phyloP scores from a whole-genome alignment of 2,113 vertebrate species.

The Carassius gibelio region DNA sequence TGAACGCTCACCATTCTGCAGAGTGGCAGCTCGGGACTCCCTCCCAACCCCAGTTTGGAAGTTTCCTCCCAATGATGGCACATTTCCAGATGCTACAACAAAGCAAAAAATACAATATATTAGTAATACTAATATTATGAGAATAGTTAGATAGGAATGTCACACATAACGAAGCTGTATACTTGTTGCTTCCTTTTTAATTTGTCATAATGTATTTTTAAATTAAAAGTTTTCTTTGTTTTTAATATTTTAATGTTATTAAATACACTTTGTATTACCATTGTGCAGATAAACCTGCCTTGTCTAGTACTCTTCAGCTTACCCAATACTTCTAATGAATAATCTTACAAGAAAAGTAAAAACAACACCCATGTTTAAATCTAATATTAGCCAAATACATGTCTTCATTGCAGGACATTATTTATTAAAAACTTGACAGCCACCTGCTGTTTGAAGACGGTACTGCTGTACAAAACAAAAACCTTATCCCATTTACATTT shows the following conservation, averaged over 20 bases:
- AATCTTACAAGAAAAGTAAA: neutral
- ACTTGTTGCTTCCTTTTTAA: no score
- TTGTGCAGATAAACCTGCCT: neutral
- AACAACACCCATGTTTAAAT: neutral
- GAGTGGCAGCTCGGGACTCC: conserved; percentile 89
- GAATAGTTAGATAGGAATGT: no score
- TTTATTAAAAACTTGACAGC: neutral
- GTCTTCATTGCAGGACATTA: neutral
- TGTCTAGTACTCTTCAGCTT: neutral
- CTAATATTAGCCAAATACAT: neutral
- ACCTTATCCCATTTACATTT: neutral
- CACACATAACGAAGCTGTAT: neutral
- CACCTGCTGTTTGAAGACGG: neutral
- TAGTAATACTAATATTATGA: neutral
- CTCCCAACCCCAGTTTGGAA: conserved; percentile 84
- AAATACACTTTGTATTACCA: neutral
- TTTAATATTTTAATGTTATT: neutral
- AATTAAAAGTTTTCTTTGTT: neutral
- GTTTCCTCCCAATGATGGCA: conserved; percentile 81
- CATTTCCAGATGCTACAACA: conserved; percentile 77
- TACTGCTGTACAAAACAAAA: neutral
- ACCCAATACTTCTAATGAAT: neutral
- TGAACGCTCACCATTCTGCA: conserved; percentile 86
- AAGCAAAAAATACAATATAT: neutral
- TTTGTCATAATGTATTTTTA: neutral